Conservation (phyloP, 2,888 invertebrate genomes). For the Idaea biselata region DNA sequence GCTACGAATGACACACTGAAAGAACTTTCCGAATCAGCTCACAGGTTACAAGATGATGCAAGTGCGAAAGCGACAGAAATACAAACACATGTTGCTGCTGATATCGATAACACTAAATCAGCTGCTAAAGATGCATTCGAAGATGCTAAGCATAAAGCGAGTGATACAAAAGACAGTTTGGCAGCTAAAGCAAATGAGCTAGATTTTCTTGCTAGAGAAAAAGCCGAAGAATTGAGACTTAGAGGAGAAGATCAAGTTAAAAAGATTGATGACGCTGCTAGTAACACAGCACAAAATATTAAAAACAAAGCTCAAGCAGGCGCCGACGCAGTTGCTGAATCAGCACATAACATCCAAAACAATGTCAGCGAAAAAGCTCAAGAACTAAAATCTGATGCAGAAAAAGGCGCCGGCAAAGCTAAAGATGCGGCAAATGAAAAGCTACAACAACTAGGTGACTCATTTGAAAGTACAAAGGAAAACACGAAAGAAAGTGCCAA, state of each 20-base stretch:
- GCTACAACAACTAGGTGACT: constrained; percentile 51
- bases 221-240: constrained; percentile 56
- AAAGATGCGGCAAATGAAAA: constrained; percentile 53
- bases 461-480: constrained; percentile 53
- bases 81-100: constrained; percentile 42
- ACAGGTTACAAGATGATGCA: constrained; percentile 44
- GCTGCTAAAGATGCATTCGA: constrained; percentile 51
- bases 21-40: constrained; percentile 44
- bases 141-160: constrained; percentile 54
- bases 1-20: constrained; percentile 44
- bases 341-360: constrained; percentile 44
- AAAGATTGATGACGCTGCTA: constrained; percentile 52
- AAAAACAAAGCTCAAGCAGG: constrained; percentile 57
- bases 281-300: constrained; percentile 46
- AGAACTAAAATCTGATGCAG: constrained; percentile 47
- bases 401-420: constrained; percentile 47
- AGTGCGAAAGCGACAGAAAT: constrained; percentile 41
- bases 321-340: constrained; percentile 51
- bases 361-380: constrained; percentile 48
- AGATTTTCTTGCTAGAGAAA: constrained; percentile 64
- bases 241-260: constrained; percentile 46
- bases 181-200: constrained; percentile 61
- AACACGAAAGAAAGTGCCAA: constrained; percentile 51
- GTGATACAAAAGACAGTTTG: constrained; percentile 54
- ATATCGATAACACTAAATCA: constrained; percentile 46